Conservation (phyloP, 2,797 vertebrate species). For the Myripristis murdjan region DNA sequence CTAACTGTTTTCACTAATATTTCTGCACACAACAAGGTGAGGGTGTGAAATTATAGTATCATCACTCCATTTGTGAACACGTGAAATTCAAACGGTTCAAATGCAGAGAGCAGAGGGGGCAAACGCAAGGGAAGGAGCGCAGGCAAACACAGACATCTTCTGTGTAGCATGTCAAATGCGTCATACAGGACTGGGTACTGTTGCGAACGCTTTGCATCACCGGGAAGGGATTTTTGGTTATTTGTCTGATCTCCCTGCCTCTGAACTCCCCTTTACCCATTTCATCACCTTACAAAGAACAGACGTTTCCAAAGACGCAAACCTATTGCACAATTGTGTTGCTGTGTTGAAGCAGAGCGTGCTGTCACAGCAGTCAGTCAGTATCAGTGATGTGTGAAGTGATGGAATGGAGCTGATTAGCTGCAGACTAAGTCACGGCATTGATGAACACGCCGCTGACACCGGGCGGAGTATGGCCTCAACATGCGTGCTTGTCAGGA, state of each 20-base stretch:
- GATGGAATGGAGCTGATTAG: too few relatives aligned
- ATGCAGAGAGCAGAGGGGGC: conserved; percentile 10
- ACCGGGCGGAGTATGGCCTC: too few relatives aligned
- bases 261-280: conserved; percentile 50
- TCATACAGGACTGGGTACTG: conserved; percentile 17
- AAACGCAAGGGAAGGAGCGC: too few relatives aligned
- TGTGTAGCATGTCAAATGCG: neutral
- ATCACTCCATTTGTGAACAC: neutral
- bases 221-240: conserved; percentile 34
- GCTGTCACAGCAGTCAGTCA: conserved; percentile 30
- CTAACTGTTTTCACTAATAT: conserved; percentile 48
- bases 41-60: conserved; percentile 3
- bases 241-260: conserved; percentile 56
- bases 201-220: conserved; percentile 60
- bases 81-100: neutral
- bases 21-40: conserved; percentile 13
- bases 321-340: conserved; percentile 27
- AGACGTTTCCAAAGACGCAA: conserved; percentile 37
- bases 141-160: too few relatives aligned
- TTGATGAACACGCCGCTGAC: too few relatives aligned
- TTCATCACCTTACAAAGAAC: conserved; percentile 59
- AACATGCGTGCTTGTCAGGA: too few relatives aligned
- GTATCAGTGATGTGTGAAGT: neutral
- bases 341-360: conserved; percentile 4
- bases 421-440: too few relatives aligned